These are phyloP conservation scores for Sebastes cheni DNA, from an alignment of 2,797 vertebrate species.

Conservation along the genomic window DNA sequence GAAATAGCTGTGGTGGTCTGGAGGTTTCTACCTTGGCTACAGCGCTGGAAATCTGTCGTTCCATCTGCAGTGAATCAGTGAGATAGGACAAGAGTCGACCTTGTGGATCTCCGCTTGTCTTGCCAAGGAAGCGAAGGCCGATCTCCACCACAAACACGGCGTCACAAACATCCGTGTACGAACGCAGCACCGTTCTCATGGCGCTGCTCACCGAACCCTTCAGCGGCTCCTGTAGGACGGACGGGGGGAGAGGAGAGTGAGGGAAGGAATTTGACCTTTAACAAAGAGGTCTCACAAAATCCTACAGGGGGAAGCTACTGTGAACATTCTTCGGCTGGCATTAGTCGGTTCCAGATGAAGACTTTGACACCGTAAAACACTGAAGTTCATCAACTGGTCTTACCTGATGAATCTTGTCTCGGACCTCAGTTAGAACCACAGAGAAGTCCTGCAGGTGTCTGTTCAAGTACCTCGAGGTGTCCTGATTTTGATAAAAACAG, in stretches of 20 bases:
- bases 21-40: conserved; percentile 73
- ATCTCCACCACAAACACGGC: conserved; percentile 72
- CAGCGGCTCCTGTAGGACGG: conserved; percentile 63
- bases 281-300: conserved; percentile 37
- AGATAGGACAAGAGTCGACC: conserved; percentile 69
- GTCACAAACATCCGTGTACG: conserved; percentile 78
- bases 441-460: conserved; percentile 80
- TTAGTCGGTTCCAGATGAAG: conserved; percentile 28
- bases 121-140: conserved; percentile 79
- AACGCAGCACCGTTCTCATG: conserved; percentile 67
- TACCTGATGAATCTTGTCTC: conserved; percentile 79
- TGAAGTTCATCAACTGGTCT: not conserved
- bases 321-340: conserved; percentile 26
- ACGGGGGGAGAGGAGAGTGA: not conserved
- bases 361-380: not conserved
- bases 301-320: conserved; percentile 4
- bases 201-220: conserved; percentile 68
- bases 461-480: conserved; percentile 74
- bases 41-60: conserved; percentile 67
- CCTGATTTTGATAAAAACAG: conserved; percentile 54
- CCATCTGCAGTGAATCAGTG: conserved; percentile 71
- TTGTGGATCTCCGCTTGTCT: conserved; percentile 64
- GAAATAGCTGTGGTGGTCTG: not conserved
- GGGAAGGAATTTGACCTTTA: conserved; percentile 45
- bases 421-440: conserved; percentile 73